Evolutionary conservation across 2,113 vertebrate species (phyloP).

Genomic region (Rhinopithecus roxellana): DNA sequence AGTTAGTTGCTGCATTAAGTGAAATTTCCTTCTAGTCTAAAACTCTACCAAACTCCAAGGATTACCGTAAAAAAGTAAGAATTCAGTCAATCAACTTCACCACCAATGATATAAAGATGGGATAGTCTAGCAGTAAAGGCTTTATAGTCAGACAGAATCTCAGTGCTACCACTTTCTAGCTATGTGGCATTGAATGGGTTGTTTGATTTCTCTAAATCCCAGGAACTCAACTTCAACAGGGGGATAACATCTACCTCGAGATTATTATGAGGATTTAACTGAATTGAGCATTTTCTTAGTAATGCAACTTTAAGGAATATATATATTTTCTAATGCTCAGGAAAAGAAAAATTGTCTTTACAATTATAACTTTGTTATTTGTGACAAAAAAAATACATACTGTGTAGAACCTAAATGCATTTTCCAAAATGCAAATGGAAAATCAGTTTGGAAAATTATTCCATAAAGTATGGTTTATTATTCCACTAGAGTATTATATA

Average conservation of each 20-base stretch:
- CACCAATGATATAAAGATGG: background rate
- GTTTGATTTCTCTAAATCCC: conserved; percentile 18
- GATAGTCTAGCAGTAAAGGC: background rate
- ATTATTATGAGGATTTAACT: conserved; percentile 7
- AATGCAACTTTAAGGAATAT: background rate
- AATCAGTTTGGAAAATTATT: background rate
- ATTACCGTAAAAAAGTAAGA: background rate
- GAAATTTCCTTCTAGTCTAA: conserved; percentile 37
- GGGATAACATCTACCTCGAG: background rate
- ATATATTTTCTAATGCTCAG: background rate
- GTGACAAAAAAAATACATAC: background rate
- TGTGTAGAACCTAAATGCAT: background rate
- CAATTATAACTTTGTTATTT: conserved; percentile 29
- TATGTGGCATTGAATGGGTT: background rate
- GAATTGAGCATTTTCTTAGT: background rate
- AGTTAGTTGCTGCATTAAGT: background rate
- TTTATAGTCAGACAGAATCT: background rate
- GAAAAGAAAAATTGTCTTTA: conserved; percentile 4
- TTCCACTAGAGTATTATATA: background rate
- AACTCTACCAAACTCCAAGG: background rate
- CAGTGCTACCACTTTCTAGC: background rate
- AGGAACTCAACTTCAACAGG: background rate
- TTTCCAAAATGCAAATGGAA: conserved; percentile 44
- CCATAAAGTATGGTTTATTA: conserved; percentile 6
- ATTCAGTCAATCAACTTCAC: background rate